Evolutionary conservation across 2,888 invertebrate genomes (phyloP), one percentile per base, ranked within the genome.

Genomic region (Tetragonula carbonaria): DNA sequence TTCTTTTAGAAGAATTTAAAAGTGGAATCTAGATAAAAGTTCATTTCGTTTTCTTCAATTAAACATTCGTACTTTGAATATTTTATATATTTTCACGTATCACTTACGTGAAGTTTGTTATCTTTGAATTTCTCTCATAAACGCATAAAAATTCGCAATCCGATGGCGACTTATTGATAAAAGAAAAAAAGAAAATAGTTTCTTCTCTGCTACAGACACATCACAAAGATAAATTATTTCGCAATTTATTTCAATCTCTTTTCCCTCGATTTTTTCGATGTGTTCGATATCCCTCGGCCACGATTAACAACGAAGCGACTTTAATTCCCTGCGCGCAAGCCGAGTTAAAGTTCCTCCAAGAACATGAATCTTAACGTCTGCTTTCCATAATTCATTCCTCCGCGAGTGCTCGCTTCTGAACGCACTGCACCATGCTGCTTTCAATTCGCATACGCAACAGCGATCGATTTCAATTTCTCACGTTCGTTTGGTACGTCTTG

Each of bases 371-470:
- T 85, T 71, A 82, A 79, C 53, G 63, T 66, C 76, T 23, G 53
- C 14, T 85, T 85, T 76, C 57, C 81, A 75, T 81, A 74, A 86
- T 86, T 51, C 71, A 68, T 73, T 78, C 80, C 74, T 75, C 78
- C 66, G 16, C 8, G 59, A 45, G 14, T 65, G 13, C 13, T 8
- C 4, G 11, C 5, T 33, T 65, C n/a, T 6, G 13, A 18, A 21
- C n/a, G 6, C 23, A 2, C 28, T 21, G 21, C 57, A 2, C 4
- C 23, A 14, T 18, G 28, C 14, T 16, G 28, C 14, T 18, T 66
- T 75, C 79, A 38, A 62, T 21, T 33, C 23, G 21, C n/a, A 3
- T 38, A 14, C 38, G 21, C 21, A 21, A 38, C 21, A 2, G 4
- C 38, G 38, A 3, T 38, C 65, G n/a, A 66, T 38, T 66, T 66